Percentiles rank a stretch among this genome's conserved stretches.
These are phyloP conservation scores for Dysdera silvatica DNA, from an alignment of 1,140 invertebrate genomes.

Conservation along the genomic window DNA sequence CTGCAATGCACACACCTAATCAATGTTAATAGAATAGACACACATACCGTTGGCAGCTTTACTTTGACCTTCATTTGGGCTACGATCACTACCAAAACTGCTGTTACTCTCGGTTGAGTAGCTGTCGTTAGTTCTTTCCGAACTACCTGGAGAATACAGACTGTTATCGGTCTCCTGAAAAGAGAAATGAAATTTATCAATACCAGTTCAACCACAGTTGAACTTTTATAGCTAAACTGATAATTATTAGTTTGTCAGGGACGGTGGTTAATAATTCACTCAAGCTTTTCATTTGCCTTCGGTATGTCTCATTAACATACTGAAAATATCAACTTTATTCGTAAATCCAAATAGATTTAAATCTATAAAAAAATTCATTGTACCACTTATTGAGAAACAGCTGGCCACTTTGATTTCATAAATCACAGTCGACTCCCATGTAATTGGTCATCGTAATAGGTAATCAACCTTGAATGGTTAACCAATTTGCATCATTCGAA, in stretches of 20 bases:
- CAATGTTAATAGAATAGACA: too few relatives aligned
- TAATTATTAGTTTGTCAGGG: not conserved
- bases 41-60: slow-evolving; percentile 2
- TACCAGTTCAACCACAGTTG: not conserved
- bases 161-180: slow-evolving; percentile 14
- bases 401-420: too few relatives aligned
- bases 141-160: slow-evolving; percentile 5
- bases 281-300: not conserved
- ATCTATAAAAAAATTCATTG: not conserved
- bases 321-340: not conserved
- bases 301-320: not conserved
- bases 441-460: too few relatives aligned
- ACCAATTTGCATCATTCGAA: too few relatives aligned
- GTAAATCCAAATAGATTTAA: not conserved
- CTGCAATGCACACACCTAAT: too few relatives aligned
- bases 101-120: slow-evolving; percentile 10
- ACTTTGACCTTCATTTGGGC: slow-evolving; percentile 12
- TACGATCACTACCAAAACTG: slow-evolving; percentile 5
- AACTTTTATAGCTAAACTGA: not conserved
- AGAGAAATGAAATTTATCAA: not conserved
- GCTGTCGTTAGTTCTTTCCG: slow-evolving; percentile 17
- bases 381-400: too few relatives aligned
- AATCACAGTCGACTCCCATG: too few relatives aligned
- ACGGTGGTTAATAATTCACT: not conserved
- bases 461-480: too few relatives aligned